Percentiles rank a stretch among this genome's conserved stretches.
Evolutionary conservation across 2,113 vertebrate genomes (phyloP).

Genomic region (Gymnogyps californianus): DNA sequence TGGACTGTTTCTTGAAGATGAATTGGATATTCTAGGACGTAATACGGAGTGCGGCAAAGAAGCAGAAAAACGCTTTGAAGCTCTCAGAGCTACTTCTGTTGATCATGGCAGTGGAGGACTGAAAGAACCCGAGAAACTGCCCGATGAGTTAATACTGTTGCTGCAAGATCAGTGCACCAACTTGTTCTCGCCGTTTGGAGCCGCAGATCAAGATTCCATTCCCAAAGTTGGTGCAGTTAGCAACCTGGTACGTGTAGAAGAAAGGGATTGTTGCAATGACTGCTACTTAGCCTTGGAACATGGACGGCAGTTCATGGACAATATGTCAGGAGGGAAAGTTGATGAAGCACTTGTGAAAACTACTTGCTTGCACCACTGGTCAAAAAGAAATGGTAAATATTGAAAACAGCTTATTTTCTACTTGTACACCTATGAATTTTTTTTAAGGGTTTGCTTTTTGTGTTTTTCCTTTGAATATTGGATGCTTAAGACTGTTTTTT

Average conservation of each 20-base stretch:
- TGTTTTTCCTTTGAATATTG: background rate
- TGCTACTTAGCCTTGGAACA: slow-evolving; percentile 97
- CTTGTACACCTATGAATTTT: background rate
- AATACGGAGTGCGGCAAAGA: slow-evolving; percentile 91
- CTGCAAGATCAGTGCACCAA: slow-evolving; percentile 97
- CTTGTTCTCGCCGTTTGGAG: slow-evolving; percentile 91
- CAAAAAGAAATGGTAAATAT: slow-evolving; percentile 89
- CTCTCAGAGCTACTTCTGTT: slow-evolving; percentile 80
- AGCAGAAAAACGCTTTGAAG: slow-evolving; percentile 92
- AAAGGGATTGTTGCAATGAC: slow-evolving; percentile 92
- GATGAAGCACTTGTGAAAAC: slow-evolving; percentile 95
- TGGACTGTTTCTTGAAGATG: slow-evolving; percentile 97
- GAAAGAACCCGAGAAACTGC: slow-evolving; percentile 83
- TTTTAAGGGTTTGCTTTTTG: background rate
- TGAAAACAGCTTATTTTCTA: background rate
- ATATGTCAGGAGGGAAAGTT: slow-evolving; percentile 98
- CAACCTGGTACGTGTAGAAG: slow-evolving; percentile 87
- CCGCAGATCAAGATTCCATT: slow-evolving; percentile 80
- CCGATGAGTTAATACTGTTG: slow-evolving; percentile 91
- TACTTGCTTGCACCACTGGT: slow-evolving; percentile 95
- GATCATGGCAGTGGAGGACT: slow-evolving; percentile 79
- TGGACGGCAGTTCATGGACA: slow-evolving; percentile 98
- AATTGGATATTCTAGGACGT: slow-evolving; percentile 93
- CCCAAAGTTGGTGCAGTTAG: slow-evolving; percentile 70
- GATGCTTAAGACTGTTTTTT: background rate